Base-by-base conservation (phyloP, 1,140 invertebrate species). In the Drosophila insularis region DNA sequence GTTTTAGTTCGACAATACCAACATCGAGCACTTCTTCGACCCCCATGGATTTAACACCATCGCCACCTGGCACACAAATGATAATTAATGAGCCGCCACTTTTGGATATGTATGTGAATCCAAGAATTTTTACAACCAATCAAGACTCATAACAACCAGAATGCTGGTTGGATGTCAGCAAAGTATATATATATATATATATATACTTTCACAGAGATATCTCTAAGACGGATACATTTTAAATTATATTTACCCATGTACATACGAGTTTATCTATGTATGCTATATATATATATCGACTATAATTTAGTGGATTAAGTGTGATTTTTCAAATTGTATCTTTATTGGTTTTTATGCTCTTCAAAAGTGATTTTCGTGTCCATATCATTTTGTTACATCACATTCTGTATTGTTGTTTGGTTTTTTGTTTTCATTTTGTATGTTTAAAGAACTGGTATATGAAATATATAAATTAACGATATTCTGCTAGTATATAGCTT, bases 21-120 rank as follows among this genome's bases (percentile, higher is more conserved):
- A 74, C 76, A 8, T 87, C 82, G 10, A 89, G 70, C 3, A 68
- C 65, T 5, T 84, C 84, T 1, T 78, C 80, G 17, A 89, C 85
- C 1, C 77, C 84, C 1, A 23, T 89, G 21, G 80, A 89, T 17
- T 35, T 89, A 27, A 89, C 84, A 13, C 84, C 82, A 17, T 73
- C 84, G 23, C 68, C 63, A n/a, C 54, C 70, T 6, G 31, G 66
- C 6, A 14, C 27, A 10, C 43, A 64, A 61, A 59, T 61, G 4
- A 6, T 27, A 27, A 27, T 1, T 5, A 27, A 27, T 27, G 27
- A 6, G 39, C 74, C 71, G 23, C 56, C 84, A 5, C 63, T 80
- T 10, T 23, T 87, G 53, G 63, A 80, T 40, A 7, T 89, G 19
- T 89, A 89, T 23, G 63, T 84, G 4, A 78, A 80, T 68, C 76